Conservation (phyloP, 2,888 invertebrate species). For the Cylindroiulus punctatus region DNA sequence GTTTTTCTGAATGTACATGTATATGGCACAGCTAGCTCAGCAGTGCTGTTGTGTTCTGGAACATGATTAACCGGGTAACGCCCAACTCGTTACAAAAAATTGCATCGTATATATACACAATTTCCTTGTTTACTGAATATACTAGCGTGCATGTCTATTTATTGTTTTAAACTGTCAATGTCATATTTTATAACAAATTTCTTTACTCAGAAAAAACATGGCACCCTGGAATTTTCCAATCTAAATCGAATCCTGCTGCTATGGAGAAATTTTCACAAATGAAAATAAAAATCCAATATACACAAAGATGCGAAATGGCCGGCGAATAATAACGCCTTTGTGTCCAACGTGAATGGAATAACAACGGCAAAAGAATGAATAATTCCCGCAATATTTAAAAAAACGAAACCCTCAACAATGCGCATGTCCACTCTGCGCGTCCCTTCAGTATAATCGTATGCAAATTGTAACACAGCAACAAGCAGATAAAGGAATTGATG, state of each 20-base stretch:
- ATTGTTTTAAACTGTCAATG: not conserved
- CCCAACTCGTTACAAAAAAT: too few species aligned
- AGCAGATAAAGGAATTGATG: slow-evolving; percentile 29
- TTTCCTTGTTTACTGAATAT: not conserved
- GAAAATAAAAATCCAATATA: not conserved
- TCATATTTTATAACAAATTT: not conserved
- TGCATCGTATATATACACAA: too few species aligned
- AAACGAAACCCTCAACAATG: not conserved
- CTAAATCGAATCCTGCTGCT: not conserved
- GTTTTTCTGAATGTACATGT: too few species aligned
- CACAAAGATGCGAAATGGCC: not conserved
- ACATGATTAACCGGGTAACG: too few species aligned
- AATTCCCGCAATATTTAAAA: slow-evolving; percentile 27
- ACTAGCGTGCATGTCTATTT: not conserved
- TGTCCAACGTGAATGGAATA: slow-evolving; percentile 16
- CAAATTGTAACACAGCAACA: slow-evolving; percentile 11
- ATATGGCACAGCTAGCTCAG: too few species aligned
- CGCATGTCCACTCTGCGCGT: slow-evolving; percentile 17
- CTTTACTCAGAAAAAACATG: not conserved
- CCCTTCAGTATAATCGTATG: slow-evolving; percentile 3
- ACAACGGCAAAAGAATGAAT: slow-evolving; percentile 11
- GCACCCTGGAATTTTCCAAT: not conserved
- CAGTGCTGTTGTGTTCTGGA: too few species aligned
- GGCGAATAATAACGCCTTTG: not conserved
- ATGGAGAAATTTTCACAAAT: slow-evolving; percentile 1